Conservation (phyloP, 2,113 vertebrate species). For the Charina bottae region DNA sequence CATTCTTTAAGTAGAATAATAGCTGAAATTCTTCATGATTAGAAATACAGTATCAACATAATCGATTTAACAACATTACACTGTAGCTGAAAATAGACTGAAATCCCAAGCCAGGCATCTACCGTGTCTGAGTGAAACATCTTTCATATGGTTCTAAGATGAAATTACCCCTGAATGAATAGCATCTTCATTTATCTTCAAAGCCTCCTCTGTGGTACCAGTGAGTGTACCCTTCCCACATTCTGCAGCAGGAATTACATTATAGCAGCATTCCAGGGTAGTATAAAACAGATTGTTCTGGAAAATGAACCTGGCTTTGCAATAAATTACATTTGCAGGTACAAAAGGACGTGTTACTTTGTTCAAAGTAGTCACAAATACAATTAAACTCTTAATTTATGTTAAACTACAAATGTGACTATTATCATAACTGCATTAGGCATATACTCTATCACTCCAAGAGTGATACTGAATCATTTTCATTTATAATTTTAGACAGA, state of each 20-base stretch:
- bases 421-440: slow-evolving; percentile 96
- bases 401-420: slow-evolving; percentile 95
- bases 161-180: slow-evolving; percentile 99
- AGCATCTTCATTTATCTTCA: slow-evolving; percentile 99
- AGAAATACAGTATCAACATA: slow-evolving; percentile 77
- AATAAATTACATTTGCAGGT: slow-evolving; percentile 99
- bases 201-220: slow-evolving; percentile 88
- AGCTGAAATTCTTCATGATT: slow-evolving; percentile 72
- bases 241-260: slow-evolving; percentile 85
- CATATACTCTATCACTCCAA: slow-evolving; percentile 95
- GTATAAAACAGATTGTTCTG: slow-evolving; percentile 94
- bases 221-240: slow-evolving; percentile 87
- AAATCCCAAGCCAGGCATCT: slow-evolving; percentile 72
- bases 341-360: slow-evolving; percentile 96
- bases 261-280: slow-evolving; percentile 89
- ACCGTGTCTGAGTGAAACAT: slow-evolving; percentile 80
- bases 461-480: slow-evolving; percentile 93
- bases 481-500: slow-evolving; percentile 95
- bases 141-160: slow-evolving; percentile 90
- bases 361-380: slow-evolving; percentile 98
- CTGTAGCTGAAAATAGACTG: slow-evolving; percentile 74
- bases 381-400: slow-evolving; percentile 99
- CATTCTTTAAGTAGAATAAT: slow-evolving; percentile 67
- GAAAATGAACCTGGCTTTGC: slow-evolving; percentile 96
- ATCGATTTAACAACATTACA: slow-evolving; percentile 71